Evolutionary conservation across 2,113 vertebrate genomes (phyloP).

Genomic region (Myodes glareolus): DNA sequence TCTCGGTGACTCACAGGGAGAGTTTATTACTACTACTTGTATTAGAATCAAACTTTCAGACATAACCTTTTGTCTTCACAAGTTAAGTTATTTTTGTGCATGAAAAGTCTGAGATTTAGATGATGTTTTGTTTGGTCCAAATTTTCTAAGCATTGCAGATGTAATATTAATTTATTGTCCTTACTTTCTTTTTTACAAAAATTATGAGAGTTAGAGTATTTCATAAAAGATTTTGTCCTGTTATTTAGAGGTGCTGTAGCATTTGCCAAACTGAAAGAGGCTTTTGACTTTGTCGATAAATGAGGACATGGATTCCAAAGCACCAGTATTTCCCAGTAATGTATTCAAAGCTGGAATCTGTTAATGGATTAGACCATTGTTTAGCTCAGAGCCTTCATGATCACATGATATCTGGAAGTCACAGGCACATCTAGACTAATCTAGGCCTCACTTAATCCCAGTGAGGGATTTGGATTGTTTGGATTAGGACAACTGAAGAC

Average conservation of each 20-base stretch:
- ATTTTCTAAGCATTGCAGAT: constrained; percentile 55
- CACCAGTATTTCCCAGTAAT: neutral
- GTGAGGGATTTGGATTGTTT: neutral
- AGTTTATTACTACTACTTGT: neutral
- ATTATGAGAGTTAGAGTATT: constrained; percentile 1
- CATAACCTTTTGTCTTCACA: neutral
- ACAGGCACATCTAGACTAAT: neutral
- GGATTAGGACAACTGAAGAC: neutral
- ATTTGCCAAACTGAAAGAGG: constrained; percentile 25
- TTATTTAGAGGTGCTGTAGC: neutral
- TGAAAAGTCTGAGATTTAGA: neutral
- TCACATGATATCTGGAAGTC: neutral
- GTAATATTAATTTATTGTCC: neutral
- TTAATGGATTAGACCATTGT: neutral
- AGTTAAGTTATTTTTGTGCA: constrained; percentile 23
- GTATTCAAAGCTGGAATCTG: neutral
- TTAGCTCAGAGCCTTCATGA: neutral
- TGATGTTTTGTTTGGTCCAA: neutral
- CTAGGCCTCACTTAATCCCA: neutral
- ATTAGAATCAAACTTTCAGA: constrained; percentile 37
- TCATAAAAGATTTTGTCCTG: neutral
- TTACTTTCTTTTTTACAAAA: neutral
- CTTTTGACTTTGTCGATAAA: neutral
- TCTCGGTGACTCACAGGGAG: neutral
- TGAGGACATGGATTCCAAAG: neutral